These are phyloP conservation scores for Mizuhopecten yessoensis DNA, from an alignment of 1,140 invertebrate species.

Conservation along the genomic window DNA sequence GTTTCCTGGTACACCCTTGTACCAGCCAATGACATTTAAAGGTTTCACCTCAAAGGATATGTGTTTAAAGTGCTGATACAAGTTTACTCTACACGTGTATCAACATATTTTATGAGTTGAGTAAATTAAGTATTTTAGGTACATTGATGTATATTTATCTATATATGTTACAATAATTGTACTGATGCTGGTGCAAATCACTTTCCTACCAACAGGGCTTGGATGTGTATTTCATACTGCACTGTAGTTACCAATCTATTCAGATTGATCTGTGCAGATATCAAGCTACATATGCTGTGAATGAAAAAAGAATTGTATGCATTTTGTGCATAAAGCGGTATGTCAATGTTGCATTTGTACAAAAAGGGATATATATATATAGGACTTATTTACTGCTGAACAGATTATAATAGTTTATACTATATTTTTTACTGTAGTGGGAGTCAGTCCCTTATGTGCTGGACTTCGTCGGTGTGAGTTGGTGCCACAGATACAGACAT, in stretches of 20 bases:
- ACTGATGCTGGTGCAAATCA: neutral
- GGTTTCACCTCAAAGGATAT: neutral
- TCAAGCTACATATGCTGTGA: no score
- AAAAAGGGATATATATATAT: no score
- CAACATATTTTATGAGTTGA: neutral
- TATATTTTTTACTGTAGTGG: neutral
- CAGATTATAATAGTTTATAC: no score
- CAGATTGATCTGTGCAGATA: no score
- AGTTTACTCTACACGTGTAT: neutral
- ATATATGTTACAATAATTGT: neutral
- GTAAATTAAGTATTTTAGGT: neutral
- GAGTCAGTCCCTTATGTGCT: neutral
- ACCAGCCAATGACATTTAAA: neutral
- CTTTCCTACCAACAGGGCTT: neutral
- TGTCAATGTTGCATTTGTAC: no score
- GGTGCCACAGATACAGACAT: neutral
- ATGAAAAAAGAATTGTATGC: no score
- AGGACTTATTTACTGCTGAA: no score
- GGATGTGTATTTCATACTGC: neutral
- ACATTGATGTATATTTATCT: neutral
- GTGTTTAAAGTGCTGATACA: neutral
- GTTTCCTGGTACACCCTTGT: neutral
- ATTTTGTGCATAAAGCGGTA: no score
- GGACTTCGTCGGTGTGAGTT: neutral
- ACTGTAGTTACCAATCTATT: no score